Base-by-base conservation (phyloP, 1,140 invertebrate species). In the Nephotettix cincticeps region DNA sequence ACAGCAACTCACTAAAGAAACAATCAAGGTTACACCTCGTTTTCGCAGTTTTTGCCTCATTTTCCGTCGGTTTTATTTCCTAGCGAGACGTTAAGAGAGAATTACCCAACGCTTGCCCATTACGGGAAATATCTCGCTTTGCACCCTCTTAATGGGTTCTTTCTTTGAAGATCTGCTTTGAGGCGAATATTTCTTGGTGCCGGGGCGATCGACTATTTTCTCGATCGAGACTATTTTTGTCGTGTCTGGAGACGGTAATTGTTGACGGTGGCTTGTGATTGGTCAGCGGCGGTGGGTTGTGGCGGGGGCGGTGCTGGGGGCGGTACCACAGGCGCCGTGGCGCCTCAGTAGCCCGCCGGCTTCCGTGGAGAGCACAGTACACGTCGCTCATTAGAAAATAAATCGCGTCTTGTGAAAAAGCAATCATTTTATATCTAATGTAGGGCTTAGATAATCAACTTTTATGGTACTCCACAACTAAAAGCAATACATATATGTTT, bases 11-110 rank as follows among this genome's bases (percentile, higher is more conserved):
- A 36, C 32, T 36, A 36, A 36, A 36, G 32, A 36, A 36, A 36
- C 32, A 36, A 36, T 36, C 32, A 36, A 36, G 32, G 32, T 36
- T 36, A 36, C 32, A 36, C 32, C 32, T 36, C 21, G 47, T 51
- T 51, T 51, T 51, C 47, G 21, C 56, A 4, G 56, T 14, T 61
- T 61, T 61, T 23, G 6, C 27, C 56, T 61, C 56, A 61, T 61
- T 61, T 61, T 61, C 47, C 47, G 47, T 27, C 56, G 56, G 56
- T 61, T 61, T 61, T 61, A 61, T 61, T 61, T 61, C 56, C 56
- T 25, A 27, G 56, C 23, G 28, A 61, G 56, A 61, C 56, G 56
- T 61, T 61, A 61, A 61, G 56, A 25, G 56, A 61, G 56, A 61
- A 61, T 61, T 61, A 61, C 56, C 56, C 56, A 6, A 21, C 28